A percentile compares a stretch with the other conserved stretches of the same genome.
phyloP scores from a whole-genome alignment of 2,797 vertebrate genomes.

The Orestias chungarensis region DNA sequence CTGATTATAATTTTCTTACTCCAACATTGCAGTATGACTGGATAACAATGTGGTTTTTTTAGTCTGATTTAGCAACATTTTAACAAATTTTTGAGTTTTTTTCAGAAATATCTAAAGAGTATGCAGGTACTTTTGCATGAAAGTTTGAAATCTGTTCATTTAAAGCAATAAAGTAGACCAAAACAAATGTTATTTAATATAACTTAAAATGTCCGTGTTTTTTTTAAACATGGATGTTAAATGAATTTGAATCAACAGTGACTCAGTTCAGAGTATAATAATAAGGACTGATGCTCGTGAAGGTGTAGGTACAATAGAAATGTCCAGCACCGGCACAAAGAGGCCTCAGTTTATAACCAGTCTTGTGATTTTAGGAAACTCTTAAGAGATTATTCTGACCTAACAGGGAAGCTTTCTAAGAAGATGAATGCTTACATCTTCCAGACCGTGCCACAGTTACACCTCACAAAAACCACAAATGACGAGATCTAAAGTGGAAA shows the following conservation, averaged over 20 bases:
- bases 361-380: constrained; percentile 12
- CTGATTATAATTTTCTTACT: background rate
- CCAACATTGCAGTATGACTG: background rate
- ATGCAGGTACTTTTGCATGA: background rate
- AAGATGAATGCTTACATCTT: constrained; percentile 22
- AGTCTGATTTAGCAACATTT: background rate
- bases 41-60: background rate
- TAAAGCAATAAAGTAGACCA: constrained; percentile 33
- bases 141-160: background rate
- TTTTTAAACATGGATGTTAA: constrained; percentile 15
- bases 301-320: constrained; percentile 16
- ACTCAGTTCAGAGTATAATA: constrained; percentile 13
- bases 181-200: constrained; percentile 57
- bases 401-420: constrained; percentile 5
- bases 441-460: constrained; percentile 39
- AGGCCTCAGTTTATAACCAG: constrained; percentile 15
- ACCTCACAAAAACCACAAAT: constrained; percentile 67
- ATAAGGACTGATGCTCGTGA: constrained; percentile 23
- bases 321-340: constrained; percentile 6
- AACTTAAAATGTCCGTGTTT: constrained; percentile 29
- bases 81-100: background rate
- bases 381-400: constrained; percentile 18
- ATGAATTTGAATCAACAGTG: constrained; percentile 25
- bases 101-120: background rate
- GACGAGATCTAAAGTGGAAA: constrained; percentile 66